Evolutionary conservation across 2,113 vertebrate species (phyloP), one percentile per base, ranked within the genome.

Genomic region (Phaethornis superciliosus): DNA sequence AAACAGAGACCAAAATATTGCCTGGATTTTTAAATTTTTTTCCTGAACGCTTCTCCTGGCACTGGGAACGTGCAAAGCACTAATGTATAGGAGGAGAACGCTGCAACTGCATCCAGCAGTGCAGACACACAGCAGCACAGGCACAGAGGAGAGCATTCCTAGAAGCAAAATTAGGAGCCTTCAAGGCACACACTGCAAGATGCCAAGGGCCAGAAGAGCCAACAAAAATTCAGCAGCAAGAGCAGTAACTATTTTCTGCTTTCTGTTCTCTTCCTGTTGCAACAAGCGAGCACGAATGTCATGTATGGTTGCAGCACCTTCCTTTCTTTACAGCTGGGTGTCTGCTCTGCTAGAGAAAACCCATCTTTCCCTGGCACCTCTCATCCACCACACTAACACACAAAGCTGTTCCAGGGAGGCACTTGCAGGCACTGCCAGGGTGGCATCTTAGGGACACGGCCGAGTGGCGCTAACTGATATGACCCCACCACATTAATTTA

Each of bases 1-100:
- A 88, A 93, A 86, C 56, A 85, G 79, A 91, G 68, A 96, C 85
- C 68, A 52, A 88, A 82, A 88, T 75, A 82, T 81, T 94, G 88
- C 90, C 76, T 91, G 63, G 85, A 46, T 81, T 33, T 88, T 63
- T 80, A n/a, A n/a, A 72, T 49, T 64, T 68, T 22, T 15, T 21
- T 60, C 5, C 87, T 33, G 52, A 85, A 70, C 86, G 92, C 88
- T 94, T 93, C 69, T 94, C 75, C 88, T 78, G 90, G 76, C 82
- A 64, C 68, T 1, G 10, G 52, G 85, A 92, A 90, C 88, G 93
- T 59, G 79, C 59, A 83, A 85, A 85, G 85, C 79, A 82, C 71
- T 88, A 46, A 88, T 51, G 67, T 54, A 64, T 0, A 24, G 55
- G 55, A 82, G 85, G 30, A 55, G 47, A 89, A 80, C 96, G 88